Conservation (phyloP, 2,888 invertebrate genomes). For the Pelosia muscerda region DNA sequence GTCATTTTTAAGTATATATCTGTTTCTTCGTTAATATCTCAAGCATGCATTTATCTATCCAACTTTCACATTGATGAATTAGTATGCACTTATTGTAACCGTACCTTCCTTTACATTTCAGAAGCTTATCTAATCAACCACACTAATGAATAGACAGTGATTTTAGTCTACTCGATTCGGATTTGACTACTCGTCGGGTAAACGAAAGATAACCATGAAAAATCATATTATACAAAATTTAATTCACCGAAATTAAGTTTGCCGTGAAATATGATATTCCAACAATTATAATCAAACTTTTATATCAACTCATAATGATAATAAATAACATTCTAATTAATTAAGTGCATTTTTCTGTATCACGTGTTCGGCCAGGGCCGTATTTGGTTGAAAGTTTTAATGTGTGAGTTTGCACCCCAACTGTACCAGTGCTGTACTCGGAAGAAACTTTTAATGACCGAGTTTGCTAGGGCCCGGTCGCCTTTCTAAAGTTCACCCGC, state of each 20-base stretch:
- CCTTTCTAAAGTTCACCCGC: slow-evolving; percentile 53
- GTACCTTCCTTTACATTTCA: neutral
- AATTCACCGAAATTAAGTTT: neutral
- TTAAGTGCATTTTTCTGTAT: slow-evolving; percentile 71
- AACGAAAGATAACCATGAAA: neutral
- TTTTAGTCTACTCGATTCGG: neutral
- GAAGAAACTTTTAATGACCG: slow-evolving; percentile 29
- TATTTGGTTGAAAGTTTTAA: slow-evolving; percentile 80
- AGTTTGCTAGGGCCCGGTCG: slow-evolving; percentile 31
- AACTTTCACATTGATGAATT: neutral
- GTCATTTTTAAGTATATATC: neutral
- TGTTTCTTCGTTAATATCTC: neutral
- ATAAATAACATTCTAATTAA: slow-evolving; percentile 56
- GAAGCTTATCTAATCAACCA: neutral
- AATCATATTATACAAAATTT: neutral
- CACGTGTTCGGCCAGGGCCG: slow-evolving; percentile 68
- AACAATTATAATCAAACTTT: slow-evolving; percentile 35
- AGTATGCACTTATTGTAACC: too few relatives aligned
- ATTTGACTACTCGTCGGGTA: neutral
- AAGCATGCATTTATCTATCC: neutral
- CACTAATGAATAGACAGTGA: neutral
- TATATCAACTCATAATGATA: slow-evolving; percentile 49
- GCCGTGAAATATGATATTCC: slow-evolving; percentile 30
- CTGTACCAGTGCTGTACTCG: slow-evolving; percentile 28
- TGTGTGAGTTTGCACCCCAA: slow-evolving; percentile 55